Evolutionary conservation across 2,797 vertebrate genomes (phyloP).

Genomic region (Paramormyrops hopkinsi): DNA sequence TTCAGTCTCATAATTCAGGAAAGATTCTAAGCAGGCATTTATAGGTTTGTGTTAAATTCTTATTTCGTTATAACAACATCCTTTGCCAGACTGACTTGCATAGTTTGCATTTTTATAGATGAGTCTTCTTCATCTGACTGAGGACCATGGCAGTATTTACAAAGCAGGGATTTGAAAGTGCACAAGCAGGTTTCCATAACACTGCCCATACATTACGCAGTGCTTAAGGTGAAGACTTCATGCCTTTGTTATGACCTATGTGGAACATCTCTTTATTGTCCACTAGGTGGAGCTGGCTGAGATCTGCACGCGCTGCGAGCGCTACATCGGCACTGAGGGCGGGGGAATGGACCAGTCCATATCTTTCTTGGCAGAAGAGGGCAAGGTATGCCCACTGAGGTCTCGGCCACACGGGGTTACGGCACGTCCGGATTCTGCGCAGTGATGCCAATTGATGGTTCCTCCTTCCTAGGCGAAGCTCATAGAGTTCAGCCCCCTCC

Average conservation of each 20-base stretch:
- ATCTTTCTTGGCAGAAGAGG: slow-evolving; percentile 89
- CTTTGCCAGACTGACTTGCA: slow-evolving; percentile 2
- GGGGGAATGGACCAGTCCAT: slow-evolving; percentile 99
- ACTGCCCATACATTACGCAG: background rate
- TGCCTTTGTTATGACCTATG: background rate
- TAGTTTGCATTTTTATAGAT: background rate
- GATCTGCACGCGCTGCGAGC: slow-evolving; percentile 84
- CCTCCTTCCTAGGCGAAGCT: slow-evolving; percentile 76
- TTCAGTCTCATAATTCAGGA: slow-evolving; percentile 2
- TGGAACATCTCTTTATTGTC: slow-evolving; percentile 33
- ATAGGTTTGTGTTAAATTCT: background rate
- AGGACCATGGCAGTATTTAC: background rate
- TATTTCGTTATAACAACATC: background rate
- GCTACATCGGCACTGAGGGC: slow-evolving; percentile 89
- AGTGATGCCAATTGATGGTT: slow-evolving; percentile 18
- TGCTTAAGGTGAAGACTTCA: background rate
- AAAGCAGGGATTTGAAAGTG: slow-evolving; percentile 1
- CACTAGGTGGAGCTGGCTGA: slow-evolving; percentile 82
- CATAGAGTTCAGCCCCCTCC: slow-evolving; percentile 88
- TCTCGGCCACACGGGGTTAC: background rate
- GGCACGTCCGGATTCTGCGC: background rate
- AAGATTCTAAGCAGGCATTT: background rate
- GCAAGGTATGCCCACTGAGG: slow-evolving; percentile 65
- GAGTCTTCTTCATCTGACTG: background rate
- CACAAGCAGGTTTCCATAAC: background rate